Conservation (phyloP, 2,797 vertebrate genomes). For the Characodon lateralis region DNA sequence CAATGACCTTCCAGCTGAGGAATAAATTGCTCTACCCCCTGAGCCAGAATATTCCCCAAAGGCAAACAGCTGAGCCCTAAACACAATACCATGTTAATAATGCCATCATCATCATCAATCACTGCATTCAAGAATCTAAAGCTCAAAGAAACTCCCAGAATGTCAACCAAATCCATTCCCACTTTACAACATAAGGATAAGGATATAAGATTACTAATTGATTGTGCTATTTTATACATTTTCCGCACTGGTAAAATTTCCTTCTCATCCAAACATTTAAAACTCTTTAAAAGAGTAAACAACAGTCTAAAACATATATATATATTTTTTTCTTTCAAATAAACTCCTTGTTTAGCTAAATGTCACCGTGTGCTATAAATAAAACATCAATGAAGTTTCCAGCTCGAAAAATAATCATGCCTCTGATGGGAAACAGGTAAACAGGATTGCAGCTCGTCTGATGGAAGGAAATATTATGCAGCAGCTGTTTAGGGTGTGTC, state of each 20-base stretch:
- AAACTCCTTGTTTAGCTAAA: conserved; percentile 13
- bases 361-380: conserved; percentile 23
- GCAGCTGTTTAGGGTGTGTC: conserved; percentile 65
- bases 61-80: conserved; percentile 4
- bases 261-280: background rate
- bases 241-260: background rate
- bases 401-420: conserved; percentile 41
- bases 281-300: background rate
- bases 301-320: background rate
- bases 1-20: background rate
- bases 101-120: background rate
- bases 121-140: background rate
- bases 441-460: conserved; percentile 49
- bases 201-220: background rate
- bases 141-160: background rate
- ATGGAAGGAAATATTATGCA: conserved; percentile 46
- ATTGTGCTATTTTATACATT: background rate
- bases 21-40: background rate
- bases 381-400: conserved; percentile 39
- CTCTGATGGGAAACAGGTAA: conserved; percentile 46
- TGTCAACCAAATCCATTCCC: background rate
- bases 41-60: background rate
- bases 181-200: background rate
- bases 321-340: background rate
- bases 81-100: background rate